Evolutionary conservation across 2,888 invertebrate genomes (phyloP).

Genomic region (Toxonevra muliebris): DNA sequence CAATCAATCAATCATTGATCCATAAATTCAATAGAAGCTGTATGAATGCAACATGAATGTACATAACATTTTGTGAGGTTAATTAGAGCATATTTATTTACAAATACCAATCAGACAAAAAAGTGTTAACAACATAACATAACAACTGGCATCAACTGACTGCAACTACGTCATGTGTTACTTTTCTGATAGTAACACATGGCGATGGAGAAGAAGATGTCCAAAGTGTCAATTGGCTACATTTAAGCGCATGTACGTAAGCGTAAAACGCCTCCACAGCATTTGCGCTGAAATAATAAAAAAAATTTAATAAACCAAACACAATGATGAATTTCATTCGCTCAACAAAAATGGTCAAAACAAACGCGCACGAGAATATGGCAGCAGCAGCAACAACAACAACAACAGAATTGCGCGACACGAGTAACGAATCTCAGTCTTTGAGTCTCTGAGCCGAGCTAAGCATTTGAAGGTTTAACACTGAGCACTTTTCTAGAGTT

Average conservation of each 20-base stretch:
- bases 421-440: background rate
- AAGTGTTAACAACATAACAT: background rate
- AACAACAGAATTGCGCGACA: background rate
- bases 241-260: background rate
- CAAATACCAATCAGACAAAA: background rate
- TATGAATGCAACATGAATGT: too few species aligned
- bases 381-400: background rate
- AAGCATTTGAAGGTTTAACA: background rate
- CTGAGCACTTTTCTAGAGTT: background rate
- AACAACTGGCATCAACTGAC: too few species aligned
- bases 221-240: background rate
- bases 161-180: too few species aligned
- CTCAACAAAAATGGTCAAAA: constrained; percentile 9
- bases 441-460: background rate
- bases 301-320: background rate
- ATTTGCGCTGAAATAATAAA: background rate
- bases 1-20: too few species aligned
- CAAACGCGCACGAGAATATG: background rate
- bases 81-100: background rate
- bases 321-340: background rate
- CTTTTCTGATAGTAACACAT: too few species aligned
- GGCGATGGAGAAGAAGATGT: background rate
- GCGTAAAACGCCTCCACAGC: background rate
- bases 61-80: background rate
- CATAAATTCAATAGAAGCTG: too few species aligned